Base-by-base conservation (phyloP, 1,140 invertebrate genomes). In the Fopius arisanus region DNA sequence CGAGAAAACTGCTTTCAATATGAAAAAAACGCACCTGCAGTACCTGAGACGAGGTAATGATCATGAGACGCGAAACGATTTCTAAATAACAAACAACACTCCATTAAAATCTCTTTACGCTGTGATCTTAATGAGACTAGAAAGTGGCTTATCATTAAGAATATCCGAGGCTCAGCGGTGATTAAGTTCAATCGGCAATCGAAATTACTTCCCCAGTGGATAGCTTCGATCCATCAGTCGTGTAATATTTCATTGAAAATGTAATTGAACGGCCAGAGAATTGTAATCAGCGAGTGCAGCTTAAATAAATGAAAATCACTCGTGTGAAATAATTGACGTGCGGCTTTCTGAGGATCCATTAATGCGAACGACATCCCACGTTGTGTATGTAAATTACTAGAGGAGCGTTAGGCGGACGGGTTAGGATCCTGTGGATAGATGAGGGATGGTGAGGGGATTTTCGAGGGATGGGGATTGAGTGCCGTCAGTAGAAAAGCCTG, bases 221-320 rank as follows among this genome's bases (percentile, higher is more conserved):
- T 4, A 31, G 7, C 7, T 37, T 12, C 33, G 12, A 37, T 37
- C 12, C 3, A 37, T 37, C 33, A 37, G 33, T 37, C 33, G 12
- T 10, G 33, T 37, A 5, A 37, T 37, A 37, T 37, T 37, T 37
- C 33, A 37, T 37, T 37, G 33, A 37, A 37, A 37, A 37, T 37
- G 33, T 37, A 37, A 37, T 37, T 19, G 43, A 19, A 48, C 7
- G 14, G n/a, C 7, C 43, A n/a, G 16, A 16, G 16, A 3, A 48
- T 48, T 48, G 43, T 48, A 48, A 48, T 48, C 43, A 48, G n/a
- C 3, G n/a, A 48, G 16, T 48, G n/a, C 16, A 19, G 10, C 43
- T 48, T 48, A 48, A 48, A 48, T 48, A 48, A 48, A 48, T 48
- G 43, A 48, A 48, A 48, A 48, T 48, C 43, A 48, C 43, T 48